phyloP scores from a whole-genome alignment of 2,113 vertebrate genomes.

The Proteles cristata region DNA sequence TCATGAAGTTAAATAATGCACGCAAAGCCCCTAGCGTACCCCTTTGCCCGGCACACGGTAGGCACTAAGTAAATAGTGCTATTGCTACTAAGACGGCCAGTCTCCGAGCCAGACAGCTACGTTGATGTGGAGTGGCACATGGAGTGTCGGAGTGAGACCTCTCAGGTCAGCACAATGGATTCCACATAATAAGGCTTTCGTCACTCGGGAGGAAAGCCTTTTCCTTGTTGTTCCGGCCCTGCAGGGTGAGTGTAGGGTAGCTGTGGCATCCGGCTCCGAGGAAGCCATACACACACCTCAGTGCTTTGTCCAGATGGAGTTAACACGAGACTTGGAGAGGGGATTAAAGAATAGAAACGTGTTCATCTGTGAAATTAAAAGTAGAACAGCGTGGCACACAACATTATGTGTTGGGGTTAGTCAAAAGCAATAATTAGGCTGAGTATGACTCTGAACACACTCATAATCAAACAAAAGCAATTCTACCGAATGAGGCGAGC shows the following conservation, averaged over 20 bases:
- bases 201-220: neutral
- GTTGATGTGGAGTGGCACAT: accelerated
- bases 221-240: neutral
- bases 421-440: conserved; percentile 85
- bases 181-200: neutral
- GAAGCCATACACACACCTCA: conserved; percentile 74
- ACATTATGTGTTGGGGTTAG: conserved; percentile 81
- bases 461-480: conserved; percentile 73
- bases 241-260: conserved; percentile 17
- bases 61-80: neutral
- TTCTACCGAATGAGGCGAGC: neutral
- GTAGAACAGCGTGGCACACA: conserved; percentile 84
- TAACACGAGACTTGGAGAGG: conserved; percentile 71
- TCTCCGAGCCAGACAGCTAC: accelerated
- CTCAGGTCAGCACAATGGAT: neutral
- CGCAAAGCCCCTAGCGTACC: neutral
- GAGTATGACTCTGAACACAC: conserved; percentile 56
- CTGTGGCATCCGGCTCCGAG: neutral
- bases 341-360: conserved; percentile 83
- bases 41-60: neutral
- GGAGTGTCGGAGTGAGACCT: accelerated
- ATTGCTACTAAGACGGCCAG: neutral
- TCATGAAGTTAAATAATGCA: neutral
- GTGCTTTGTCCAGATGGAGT: conserved; percentile 81
- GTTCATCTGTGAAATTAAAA: conserved; percentile 91